Percentiles rank a stretch among this genome's conserved stretches.
phyloP scores from a whole-genome alignment of 2,888 invertebrate genomes.

The Ditula angustiorana region DNA sequence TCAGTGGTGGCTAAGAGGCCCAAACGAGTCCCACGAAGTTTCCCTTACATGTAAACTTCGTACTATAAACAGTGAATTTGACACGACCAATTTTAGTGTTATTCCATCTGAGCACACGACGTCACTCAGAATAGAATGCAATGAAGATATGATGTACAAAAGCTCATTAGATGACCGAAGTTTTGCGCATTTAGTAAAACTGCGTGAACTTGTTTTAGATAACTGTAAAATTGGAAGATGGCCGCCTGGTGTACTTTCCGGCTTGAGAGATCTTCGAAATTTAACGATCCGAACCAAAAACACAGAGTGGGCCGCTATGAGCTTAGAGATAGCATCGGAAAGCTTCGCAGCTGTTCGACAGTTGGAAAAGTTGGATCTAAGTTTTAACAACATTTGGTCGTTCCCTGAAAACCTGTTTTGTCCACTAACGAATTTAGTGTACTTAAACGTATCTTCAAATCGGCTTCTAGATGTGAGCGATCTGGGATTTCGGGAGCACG shows the following conservation, averaged over 20 bases:
- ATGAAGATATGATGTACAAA: slow-evolving; percentile 91
- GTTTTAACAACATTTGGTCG: slow-evolving; percentile 95
- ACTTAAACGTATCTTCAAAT: slow-evolving; percentile 94
- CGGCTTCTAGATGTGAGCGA: slow-evolving; percentile 95
- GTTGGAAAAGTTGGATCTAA: slow-evolving; percentile 93
- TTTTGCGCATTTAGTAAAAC: slow-evolving; percentile 91
- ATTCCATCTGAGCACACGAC: slow-evolving; percentile 94
- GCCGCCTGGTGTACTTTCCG: slow-evolving; percentile 92
- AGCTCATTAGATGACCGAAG: slow-evolving; percentile 91
- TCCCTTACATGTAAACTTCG: slow-evolving; percentile 92
- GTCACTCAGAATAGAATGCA: slow-evolving; percentile 91
- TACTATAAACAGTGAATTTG: slow-evolving; percentile 94
- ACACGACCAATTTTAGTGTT: slow-evolving; percentile 94
- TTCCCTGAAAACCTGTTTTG: slow-evolving; percentile 95
- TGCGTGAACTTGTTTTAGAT: slow-evolving; percentile 92
- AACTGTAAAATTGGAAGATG: slow-evolving; percentile 95
- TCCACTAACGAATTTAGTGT: slow-evolving; percentile 91
- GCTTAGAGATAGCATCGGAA: slow-evolving; percentile 92
- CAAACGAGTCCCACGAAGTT: slow-evolving; percentile 88
- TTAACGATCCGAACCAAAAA: slow-evolving; percentile 94
- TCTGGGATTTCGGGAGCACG: slow-evolving; percentile 92
- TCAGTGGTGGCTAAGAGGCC: slow-evolving; percentile 90
- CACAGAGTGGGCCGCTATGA: slow-evolving; percentile 93
- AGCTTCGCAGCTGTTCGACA: slow-evolving; percentile 92
- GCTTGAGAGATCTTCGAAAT: slow-evolving; percentile 92